These are phyloP conservation scores for Luscinia megarhynchos DNA, from an alignment of 2,797 vertebrate species.

Conservation along the genomic window DNA sequence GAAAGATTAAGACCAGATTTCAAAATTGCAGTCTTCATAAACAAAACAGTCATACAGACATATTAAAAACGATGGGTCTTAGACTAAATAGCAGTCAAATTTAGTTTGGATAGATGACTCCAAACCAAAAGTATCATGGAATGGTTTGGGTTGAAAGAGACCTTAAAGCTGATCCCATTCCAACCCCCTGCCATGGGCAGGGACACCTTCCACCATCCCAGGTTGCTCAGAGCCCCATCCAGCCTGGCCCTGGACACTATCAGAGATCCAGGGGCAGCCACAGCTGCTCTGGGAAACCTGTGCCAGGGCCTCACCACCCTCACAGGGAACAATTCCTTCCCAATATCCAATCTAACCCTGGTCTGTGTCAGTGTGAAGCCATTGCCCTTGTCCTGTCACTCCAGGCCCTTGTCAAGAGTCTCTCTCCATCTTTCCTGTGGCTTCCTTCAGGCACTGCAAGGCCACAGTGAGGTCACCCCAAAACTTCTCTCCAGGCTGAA, in stretches of 20 bases:
- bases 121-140: not conserved
- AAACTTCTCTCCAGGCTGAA: too few species aligned
- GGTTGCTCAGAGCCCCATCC: too few species aligned
- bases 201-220: too few species aligned
- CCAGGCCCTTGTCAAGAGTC: not conserved
- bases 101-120: not conserved
- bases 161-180: not conserved
- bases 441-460: not conserved
- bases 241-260: too few species aligned
- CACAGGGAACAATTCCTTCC: not conserved
- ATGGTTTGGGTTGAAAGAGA: not conserved
- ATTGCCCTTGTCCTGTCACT: not conserved
- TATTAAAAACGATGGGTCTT: not conserved
- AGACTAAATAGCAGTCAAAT: not conserved
- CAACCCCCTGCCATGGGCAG: not conserved
- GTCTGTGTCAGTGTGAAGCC: not conserved
- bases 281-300: too few species aligned
- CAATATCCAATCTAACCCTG: rapidly evolving
- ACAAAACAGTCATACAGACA: not conserved
- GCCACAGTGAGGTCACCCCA: not conserved
- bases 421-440: not conserved
- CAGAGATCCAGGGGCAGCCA: too few species aligned
- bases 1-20: not conserved
- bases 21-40: not conserved
- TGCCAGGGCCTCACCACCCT: too few species aligned